Conservation (phyloP, 1,140 invertebrate species). For the Pogonognathellus flavescens region DNA sequence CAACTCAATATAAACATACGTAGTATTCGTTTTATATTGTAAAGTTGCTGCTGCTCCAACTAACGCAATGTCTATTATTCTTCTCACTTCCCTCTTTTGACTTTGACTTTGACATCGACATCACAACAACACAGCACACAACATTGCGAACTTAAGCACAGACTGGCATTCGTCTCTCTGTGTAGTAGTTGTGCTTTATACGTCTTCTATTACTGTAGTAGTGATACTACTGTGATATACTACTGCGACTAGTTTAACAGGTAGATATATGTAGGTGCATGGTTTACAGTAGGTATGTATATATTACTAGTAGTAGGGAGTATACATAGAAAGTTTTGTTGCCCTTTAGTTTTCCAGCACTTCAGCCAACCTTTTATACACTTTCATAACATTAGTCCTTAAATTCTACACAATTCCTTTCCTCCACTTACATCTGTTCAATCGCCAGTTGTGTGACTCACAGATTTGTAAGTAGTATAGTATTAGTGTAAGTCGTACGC, state of each 20-base stretch:
- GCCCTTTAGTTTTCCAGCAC: conserved; percentile 17
- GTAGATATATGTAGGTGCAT: too few species aligned
- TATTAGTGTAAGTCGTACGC: too few species aligned
- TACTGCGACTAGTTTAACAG: too few species aligned
- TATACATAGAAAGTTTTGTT: conserved; percentile 44
- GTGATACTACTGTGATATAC: too few species aligned
- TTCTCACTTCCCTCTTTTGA: conserved; percentile 30
- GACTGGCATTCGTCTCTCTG: not conserved
- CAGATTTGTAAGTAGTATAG: too few species aligned
- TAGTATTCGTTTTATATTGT: too few species aligned
- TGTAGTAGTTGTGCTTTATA: not conserved
- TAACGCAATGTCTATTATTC: conserved; percentile 30
- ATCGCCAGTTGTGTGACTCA: too few species aligned
- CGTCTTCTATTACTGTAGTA: too few species aligned
- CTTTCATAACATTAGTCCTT: not conserved
- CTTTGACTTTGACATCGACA: conserved; percentile 35
- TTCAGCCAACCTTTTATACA: not conserved
- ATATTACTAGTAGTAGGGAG: not conserved
- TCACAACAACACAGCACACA: conserved; percentile 1
- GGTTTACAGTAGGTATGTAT: not conserved
- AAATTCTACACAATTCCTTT: not conserved
- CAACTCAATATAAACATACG: not conserved
- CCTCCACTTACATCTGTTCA: not conserved
- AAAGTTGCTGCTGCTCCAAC: too few species aligned
- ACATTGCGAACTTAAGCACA: not conserved